These are phyloP conservation scores for Aethina tumida DNA, from an alignment of 1,140 invertebrate genomes.

Conservation along the genomic window DNA sequence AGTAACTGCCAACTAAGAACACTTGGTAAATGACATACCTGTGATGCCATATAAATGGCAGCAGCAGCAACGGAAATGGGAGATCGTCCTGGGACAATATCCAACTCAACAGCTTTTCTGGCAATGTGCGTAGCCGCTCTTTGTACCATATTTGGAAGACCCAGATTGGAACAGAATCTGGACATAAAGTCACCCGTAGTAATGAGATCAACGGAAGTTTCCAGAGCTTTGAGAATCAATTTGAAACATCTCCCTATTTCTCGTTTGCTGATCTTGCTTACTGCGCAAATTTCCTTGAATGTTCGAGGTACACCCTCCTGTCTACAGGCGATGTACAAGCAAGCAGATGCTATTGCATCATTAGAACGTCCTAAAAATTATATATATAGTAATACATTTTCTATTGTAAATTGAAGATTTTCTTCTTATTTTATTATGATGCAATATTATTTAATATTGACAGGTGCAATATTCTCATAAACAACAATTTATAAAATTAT, in stretches of 20 bases:
- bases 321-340: conserved; percentile 96
- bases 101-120: conserved; percentile 89
- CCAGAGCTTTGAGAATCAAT: conserved; percentile 81
- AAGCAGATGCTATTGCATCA: conserved; percentile 97
- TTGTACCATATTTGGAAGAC: conserved; percentile 85
- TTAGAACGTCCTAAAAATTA: conserved; percentile 70
- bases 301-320: conserved; percentile 98
- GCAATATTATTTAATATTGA: too few relatives aligned
- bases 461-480: background rate
- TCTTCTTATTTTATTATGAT: background rate
- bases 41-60: conserved; percentile 99
- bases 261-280: conserved; percentile 98
- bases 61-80: conserved; percentile 98
- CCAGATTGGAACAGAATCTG: conserved; percentile 77
- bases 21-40: conserved; percentile 43
- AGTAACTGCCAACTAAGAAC: conserved; percentile 8
- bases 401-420: background rate
- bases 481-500: background rate
- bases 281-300: conserved; percentile 98
- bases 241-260: conserved; percentile 98
- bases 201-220: conserved; percentile 95
- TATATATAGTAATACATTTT: background rate
- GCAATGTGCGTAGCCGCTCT: conserved; percentile 95
- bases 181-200: conserved; percentile 99
- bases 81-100: conserved; percentile 96